These are phyloP conservation scores for Coecobrya sp. DNA, from an alignment of 2,888 invertebrate genomes.

Conservation along the genomic window DNA sequence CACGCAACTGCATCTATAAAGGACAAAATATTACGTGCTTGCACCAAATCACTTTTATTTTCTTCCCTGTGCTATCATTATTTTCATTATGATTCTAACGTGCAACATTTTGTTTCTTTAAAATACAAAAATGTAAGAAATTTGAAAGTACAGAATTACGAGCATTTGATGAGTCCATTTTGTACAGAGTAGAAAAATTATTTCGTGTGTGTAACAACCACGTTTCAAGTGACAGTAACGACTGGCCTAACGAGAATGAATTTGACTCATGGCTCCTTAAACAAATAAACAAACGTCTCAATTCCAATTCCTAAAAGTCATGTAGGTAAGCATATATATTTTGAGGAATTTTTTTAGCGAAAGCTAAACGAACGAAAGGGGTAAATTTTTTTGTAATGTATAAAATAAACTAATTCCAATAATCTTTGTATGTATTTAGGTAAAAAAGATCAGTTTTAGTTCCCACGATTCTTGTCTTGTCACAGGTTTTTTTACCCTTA, in stretches of 20 bases:
- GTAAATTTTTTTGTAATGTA: not conserved
- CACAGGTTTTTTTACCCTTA: slow-evolving; percentile 18
- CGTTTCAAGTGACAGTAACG: slow-evolving; percentile 53
- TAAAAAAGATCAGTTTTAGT: not conserved
- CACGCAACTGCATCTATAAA: slow-evolving; percentile 17
- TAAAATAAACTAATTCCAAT: not conserved
- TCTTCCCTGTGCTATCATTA: slow-evolving; percentile 22
- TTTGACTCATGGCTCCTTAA: slow-evolving; percentile 51
- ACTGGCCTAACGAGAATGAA: slow-evolving; percentile 29
- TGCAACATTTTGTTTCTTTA: too few species aligned
- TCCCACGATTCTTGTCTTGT: slow-evolving; percentile 67
- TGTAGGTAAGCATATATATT: not conserved
- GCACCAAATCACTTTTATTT: slow-evolving; percentile 41
- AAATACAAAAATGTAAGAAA: not conserved
- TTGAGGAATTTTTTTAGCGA: slow-evolving; percentile 13
- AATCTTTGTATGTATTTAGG: not conserved
- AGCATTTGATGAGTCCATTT: not conserved
- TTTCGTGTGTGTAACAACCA: slow-evolving; percentile 51
- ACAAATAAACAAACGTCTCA: slow-evolving; percentile 28
- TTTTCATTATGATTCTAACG: not conserved
- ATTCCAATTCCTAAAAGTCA: slow-evolving; percentile 7
- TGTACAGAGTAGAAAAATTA: not conserved
- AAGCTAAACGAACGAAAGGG: slow-evolving; percentile 38
- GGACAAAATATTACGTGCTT: slow-evolving; percentile 9
- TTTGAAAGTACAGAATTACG: not conserved